phyloP scores from a whole-genome alignment of 2,113 vertebrate genomes.

The Rhea americana region DNA sequence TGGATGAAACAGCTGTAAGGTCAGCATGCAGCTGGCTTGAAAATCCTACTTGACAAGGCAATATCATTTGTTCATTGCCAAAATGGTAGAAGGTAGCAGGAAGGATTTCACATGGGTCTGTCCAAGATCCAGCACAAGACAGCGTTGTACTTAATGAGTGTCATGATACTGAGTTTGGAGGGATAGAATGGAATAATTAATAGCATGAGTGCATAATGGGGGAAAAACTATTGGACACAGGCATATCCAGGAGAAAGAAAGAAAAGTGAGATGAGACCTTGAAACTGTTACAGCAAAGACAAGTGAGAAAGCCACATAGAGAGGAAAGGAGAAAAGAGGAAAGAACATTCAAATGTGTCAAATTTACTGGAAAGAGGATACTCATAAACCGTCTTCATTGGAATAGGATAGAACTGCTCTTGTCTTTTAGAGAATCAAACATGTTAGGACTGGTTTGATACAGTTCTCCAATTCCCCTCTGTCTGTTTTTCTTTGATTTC shows the following conservation, averaged over 20 bases:
- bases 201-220: not conserved
- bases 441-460: not conserved
- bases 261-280: not conserved
- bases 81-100: not conserved
- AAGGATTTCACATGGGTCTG: not conserved
- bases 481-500: not conserved
- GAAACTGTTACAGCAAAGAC: not conserved
- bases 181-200: not conserved
- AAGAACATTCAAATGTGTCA: not conserved
- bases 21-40: not conserved
- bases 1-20: not conserved
- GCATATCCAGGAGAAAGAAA: not conserved
- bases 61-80: not conserved
- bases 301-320: not conserved
- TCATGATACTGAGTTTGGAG: not conserved
- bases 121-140: not conserved
- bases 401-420: not conserved
- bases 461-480: not conserved
- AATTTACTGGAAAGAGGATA: not conserved
- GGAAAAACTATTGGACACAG: not conserved
- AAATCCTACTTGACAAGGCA: not conserved
- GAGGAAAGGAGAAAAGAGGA: not conserved
- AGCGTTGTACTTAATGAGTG: not conserved
- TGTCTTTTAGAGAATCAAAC: not conserved
- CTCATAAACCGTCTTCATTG: not conserved